These are phyloP conservation scores for Malurus alboscapulatus DNA, from an alignment of 2,113 vertebrate species.

Conservation along the genomic window DNA sequence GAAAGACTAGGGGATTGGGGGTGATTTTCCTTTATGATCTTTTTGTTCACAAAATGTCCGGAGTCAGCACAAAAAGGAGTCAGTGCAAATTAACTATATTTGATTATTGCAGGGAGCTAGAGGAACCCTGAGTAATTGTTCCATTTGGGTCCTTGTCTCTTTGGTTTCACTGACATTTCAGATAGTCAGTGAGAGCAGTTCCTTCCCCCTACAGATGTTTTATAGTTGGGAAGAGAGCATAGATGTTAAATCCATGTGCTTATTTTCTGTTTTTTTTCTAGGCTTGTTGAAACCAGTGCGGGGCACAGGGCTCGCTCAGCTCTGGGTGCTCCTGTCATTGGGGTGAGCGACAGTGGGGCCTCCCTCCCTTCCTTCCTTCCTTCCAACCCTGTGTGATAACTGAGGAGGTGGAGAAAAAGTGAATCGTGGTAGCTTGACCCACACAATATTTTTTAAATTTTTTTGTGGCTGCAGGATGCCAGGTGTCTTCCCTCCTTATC, in stretches of 20 bases:
- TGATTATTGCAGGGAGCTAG: not conserved
- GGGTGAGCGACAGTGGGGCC: rapidly evolving
- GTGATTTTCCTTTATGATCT: not conserved
- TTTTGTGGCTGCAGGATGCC: not conserved
- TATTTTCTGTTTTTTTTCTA: not conserved
- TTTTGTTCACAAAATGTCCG: not conserved
- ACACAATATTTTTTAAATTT: not conserved
- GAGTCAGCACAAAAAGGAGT: not conserved
- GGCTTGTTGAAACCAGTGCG: not conserved
- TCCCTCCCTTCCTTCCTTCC: not conserved
- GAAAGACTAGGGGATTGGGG: not conserved
- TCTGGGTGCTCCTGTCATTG: not conserved
- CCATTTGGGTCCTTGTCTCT: conserved; percentile 12
- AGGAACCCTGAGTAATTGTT: not conserved
- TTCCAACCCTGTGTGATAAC: not conserved
- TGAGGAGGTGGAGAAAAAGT: not conserved
- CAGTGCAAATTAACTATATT: not conserved
- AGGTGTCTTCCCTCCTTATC: not conserved
- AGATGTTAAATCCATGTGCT: conserved; percentile 10
- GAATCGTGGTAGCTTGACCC: not conserved
- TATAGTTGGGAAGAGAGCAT: conserved; percentile 10
- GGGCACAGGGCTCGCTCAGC: not conserved
- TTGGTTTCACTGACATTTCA: conserved; percentile 40
- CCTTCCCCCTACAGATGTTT: conserved; percentile 45
- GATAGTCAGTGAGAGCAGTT: conserved; percentile 16